Evolutionary conservation across 2,888 invertebrate species (phyloP).

Genomic region (Agapetus fuscipes): DNA sequence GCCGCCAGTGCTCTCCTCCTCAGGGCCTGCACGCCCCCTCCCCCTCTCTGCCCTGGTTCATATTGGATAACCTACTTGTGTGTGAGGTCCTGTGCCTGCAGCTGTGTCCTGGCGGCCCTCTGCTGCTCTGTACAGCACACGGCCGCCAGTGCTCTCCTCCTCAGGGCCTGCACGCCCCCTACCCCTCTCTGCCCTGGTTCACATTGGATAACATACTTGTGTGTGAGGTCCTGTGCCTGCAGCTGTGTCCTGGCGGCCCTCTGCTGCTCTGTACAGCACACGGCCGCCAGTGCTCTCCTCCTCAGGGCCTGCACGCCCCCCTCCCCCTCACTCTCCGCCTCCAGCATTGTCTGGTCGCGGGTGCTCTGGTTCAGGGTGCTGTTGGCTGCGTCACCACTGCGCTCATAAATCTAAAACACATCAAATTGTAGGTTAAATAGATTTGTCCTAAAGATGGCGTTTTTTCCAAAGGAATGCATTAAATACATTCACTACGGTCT

Average conservation of each 20-base stretch:
- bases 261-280: constrained; percentile 15
- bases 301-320: constrained; percentile 29
- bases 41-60: constrained; percentile 19
- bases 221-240: constrained; percentile 31
- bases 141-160: constrained; percentile 28
- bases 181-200: no score
- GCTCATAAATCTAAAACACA: constrained; percentile 50
- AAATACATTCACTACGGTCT: no score
- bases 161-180: constrained; percentile 29
- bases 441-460: no score
- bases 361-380: no score
- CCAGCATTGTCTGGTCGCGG: constrained; percentile 15
- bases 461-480: no score
- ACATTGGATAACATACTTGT: no score
- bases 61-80: constrained; percentile 43
- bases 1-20: constrained; percentile 28
- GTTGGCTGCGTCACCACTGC: constrained; percentile 29
- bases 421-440: no score
- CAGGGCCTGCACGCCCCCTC: constrained; percentile 28
- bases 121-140: constrained; percentile 16
- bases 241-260: constrained; percentile 14
- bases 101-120: constrained; percentile 13
- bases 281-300: constrained; percentile 27
- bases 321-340: constrained; percentile 21
- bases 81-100: constrained; percentile 29